phyloP scores from a whole-genome alignment of 2,113 vertebrate species.

The Oryzias melastigma region DNA sequence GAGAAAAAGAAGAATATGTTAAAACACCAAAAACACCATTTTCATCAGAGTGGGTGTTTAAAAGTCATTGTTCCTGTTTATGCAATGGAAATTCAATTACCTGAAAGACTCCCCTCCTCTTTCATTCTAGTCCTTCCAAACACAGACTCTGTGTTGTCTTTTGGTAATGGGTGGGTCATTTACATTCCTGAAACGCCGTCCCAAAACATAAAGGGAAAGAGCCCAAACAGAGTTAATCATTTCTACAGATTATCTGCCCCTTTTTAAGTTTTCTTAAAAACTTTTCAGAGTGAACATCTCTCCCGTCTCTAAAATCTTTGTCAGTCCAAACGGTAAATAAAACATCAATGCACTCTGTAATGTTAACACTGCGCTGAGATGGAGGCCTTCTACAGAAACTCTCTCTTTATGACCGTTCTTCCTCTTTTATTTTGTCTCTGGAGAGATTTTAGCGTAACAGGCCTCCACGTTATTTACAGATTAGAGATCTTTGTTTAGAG shows the following conservation, averaged over 20 bases:
- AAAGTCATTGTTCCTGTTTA: background rate
- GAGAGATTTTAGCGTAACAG: slow-evolving; percentile 10
- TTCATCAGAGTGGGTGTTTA: background rate
- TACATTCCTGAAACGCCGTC: slow-evolving; percentile 47
- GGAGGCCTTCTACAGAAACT: background rate
- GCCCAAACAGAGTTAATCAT: slow-evolving; percentile 27
- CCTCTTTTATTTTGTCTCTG: background rate
- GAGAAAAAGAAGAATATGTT: no score
- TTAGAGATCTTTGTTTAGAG: slow-evolving; percentile 15
- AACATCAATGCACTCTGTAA: no score
- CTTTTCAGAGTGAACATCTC: no score
- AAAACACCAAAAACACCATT: no score
- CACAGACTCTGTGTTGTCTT: background rate
- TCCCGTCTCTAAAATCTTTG: no score
- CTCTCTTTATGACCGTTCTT: background rate
- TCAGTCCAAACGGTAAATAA: no score
- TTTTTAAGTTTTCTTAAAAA: slow-evolving; percentile 9
- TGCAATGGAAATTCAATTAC: background rate
- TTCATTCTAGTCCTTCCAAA: slow-evolving; percentile 10
- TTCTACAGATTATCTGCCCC: background rate
- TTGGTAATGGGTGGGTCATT: slow-evolving; percentile 43
- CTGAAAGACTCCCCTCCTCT: background rate
- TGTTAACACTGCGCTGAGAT: background rate
- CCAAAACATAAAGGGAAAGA: slow-evolving; percentile 29
- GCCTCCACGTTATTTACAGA: slow-evolving; percentile 23